Percentiles rank a stretch among this genome's conserved stretches.
phyloP scores from a whole-genome alignment of 2,797 vertebrate genomes.

The Neopelma chrysocephalum region DNA sequence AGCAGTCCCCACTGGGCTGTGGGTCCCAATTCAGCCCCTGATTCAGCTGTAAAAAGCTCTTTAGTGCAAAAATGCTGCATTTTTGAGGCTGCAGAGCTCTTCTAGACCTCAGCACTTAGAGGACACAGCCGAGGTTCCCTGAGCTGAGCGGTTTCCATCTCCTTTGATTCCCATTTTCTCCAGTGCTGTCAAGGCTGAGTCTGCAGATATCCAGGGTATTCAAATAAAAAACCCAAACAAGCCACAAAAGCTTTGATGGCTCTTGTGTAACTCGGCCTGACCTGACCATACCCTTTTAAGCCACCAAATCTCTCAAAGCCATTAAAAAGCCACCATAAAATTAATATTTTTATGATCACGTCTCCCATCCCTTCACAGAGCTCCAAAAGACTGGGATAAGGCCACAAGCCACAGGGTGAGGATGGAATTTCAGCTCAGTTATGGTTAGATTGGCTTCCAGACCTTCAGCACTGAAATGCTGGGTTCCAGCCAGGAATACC shows the following conservation, averaged over 20 bases:
- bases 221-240: neutral
- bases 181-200: neutral
- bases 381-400: neutral
- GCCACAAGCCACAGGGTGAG: neutral
- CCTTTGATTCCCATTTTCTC: neutral
- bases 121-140: fast-evolving
- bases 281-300: constrained; percentile 3
- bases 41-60: fast-evolving
- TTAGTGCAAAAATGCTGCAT: fast-evolving
- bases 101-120: neutral
- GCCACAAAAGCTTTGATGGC: neutral
- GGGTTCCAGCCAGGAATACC: neutral
- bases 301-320: neutral
- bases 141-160: neutral
- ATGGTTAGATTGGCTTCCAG: neutral
- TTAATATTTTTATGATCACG: neutral
- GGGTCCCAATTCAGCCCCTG: neutral
- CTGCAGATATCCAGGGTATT: neutral
- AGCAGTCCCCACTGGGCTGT: neutral
- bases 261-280: neutral
- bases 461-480: neutral
- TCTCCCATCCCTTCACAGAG: neutral
- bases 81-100: neutral
- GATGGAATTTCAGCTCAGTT: neutral
- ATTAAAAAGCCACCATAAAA: neutral